Base-by-base conservation (phyloP, 1,140 invertebrate genomes). In the Alviniconcha marisindica region DNA sequence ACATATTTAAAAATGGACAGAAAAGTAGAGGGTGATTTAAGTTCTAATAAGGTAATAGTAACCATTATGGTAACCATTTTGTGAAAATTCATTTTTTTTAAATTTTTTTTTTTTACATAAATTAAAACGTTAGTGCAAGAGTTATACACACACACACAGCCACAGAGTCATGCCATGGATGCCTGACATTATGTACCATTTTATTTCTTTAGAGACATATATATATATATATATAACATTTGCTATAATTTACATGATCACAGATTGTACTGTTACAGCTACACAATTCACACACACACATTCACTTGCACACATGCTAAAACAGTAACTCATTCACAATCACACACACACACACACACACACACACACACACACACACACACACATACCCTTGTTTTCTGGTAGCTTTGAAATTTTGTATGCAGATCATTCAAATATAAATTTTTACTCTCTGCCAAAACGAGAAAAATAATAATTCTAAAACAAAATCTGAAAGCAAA, bases 291-390 rank as follows among this genome's bases (percentile, higher is more conserved):
- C 63, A 69, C 33, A 69, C 33, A 69, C 33, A 69, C 33, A 69
- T 28, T 33, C 33, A 69, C 33, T 15, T 28, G 33, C 63, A 69
- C 63, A 69, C 63, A 31, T 36, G 28, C 28, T 28, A n/a, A 69
- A n/a, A 31, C 63, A 0, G 21, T n/a, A 18, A 60, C 56, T 21
- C 56, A 60, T n/a, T 21, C 56, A 60, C 56, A 7, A 24, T 28
- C 63, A 69, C 63, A 36, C 28, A 69, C 63, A 69, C 63, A 33
- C 63, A 69, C 4, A 69, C 63, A 69, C 63, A 69, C 63, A 69
- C 63, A 36, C 31, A 69, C 63, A 69, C 28, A 69, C 1, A 28
- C 63, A 69, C 4, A 28, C 31, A 1, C 63, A 3, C 63, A 69
- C 4, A 1, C 63, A 69, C 31, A 69, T 36, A 33, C 18, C 14